phyloP scores from a whole-genome alignment of 2,113 vertebrate species.

The Nothobranchius furzeri region DNA sequence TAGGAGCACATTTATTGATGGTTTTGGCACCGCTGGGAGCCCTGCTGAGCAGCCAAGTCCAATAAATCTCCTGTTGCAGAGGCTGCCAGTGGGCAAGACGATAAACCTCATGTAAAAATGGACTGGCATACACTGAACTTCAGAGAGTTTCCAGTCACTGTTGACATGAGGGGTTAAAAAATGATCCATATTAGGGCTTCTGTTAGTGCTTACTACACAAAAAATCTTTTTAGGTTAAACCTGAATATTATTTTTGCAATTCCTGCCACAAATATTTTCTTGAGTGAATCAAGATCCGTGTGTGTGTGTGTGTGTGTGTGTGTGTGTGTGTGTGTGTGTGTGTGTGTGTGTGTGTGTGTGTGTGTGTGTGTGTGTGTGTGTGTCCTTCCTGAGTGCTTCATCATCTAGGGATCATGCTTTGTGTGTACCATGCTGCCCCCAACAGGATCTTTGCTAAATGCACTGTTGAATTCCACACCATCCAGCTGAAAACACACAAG shows the following conservation, averaged over 20 bases:
- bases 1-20: slow-evolving; percentile 69
- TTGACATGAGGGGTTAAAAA: slow-evolving; percentile 24
- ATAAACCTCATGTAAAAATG: slow-evolving; percentile 54
- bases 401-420: slow-evolving; percentile 55
- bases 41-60: slow-evolving; percentile 49
- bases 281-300: slow-evolving; percentile 25
- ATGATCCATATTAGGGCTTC: slow-evolving; percentile 6
- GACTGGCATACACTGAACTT: slow-evolving; percentile 52
- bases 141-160: slow-evolving; percentile 39
- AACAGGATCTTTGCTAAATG: slow-evolving; percentile 59
- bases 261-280: slow-evolving; percentile 7
- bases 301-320: slow-evolving; percentile 20
- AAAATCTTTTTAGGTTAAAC: not conserved
- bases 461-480: slow-evolving; percentile 37
- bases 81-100: slow-evolving; percentile 52
- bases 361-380: slow-evolving; percentile 3
- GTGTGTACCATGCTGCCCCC: slow-evolving; percentile 81
- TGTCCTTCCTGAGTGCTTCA: slow-evolving; percentile 39
- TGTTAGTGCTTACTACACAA: not conserved
- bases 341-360: too few species aligned
- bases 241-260: not conserved
- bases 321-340: too few species aligned
- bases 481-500: slow-evolving; percentile 25
- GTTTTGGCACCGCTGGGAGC: slow-evolving; percentile 44
- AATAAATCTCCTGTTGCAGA: slow-evolving; percentile 55